Base-by-base conservation (phyloP, 2,797 vertebrate genomes). In the Carduelis carduelis region DNA sequence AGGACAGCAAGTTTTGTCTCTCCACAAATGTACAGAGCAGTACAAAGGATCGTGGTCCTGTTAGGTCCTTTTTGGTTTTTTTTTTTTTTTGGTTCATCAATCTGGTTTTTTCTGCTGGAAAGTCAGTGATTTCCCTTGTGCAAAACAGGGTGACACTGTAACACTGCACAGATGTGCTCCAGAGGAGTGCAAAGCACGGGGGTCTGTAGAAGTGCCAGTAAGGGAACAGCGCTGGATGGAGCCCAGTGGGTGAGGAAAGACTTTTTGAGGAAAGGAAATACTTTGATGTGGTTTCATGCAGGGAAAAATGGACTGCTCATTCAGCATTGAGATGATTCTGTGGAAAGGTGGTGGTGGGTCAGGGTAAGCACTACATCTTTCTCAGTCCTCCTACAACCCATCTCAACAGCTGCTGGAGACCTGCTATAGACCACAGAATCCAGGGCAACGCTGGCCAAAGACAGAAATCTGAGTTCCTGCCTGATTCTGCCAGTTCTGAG, bases 401-500 rank as follows among this genome's bases (percentile, higher is more conserved):
- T 6, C 46, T 43, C 5, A 1, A 6, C 1, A 7, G 4, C 27
- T 1, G 0, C 5, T 22, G 14, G 37, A 72, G 32, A 41, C n/a
- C 26, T 32, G 19, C 27, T 17, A 2, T 3, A 34, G 37, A 46
- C 22, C n/a, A 8, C 3, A 28, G 75, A 52, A 32, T 4, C 19
- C 55, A 16, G 20, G 22, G 13, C 20, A 56, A 2, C 11, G 9
- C 7, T 5, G 3, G 22, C 26, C 76, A 24, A 63, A 21, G 16
- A 6, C 53, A 59, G 32, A 47, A 47, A 46, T 11, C 35, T 12
- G 22, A 17, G 39, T 6, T 44, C 32, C 39, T 27, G 68, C 23
- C 50, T 2, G 18, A 43, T 56, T 56, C 55, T 34, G 22, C n/a
- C 55, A 34, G 6, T 27, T 16, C 46, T 7, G 20, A 63, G 26